phyloP scores from a whole-genome alignment of 64 coral and sea anemone genomes.

The Dendronephthya gigantea region DNA sequence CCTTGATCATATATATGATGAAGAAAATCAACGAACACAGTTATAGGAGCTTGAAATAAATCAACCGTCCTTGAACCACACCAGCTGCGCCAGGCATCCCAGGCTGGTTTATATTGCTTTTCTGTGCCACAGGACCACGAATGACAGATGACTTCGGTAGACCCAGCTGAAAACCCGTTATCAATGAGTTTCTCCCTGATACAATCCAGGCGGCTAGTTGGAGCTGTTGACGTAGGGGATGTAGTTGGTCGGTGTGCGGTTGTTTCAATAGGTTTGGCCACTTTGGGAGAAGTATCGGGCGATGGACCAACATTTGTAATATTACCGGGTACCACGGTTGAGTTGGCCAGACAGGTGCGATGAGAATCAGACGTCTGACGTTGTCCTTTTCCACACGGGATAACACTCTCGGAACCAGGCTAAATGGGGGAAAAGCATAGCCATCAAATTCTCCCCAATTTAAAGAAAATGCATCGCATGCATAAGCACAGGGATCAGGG shows the following conservation, averaged over 20 bases:
- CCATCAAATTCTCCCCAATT: neutral
- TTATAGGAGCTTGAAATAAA: neutral
- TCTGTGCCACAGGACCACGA: neutral
- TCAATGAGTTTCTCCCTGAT: neutral
- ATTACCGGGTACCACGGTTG: neutral
- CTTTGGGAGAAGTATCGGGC: neutral
- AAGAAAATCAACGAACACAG: neutral
- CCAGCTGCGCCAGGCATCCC: neutral
- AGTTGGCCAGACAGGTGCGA: neutral
- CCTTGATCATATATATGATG: neutral
- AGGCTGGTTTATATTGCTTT: neutral
- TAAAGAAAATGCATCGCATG: too few relatives aligned
- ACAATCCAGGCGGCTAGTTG: neutral
- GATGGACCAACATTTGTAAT: neutral
- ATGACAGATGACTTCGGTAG: neutral
- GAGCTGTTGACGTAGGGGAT: neutral
- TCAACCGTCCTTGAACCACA: neutral
- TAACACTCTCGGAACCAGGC: too few relatives aligned
- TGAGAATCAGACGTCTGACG: neutral
- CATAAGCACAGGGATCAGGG: too few relatives aligned
- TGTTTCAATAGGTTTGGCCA: neutral
- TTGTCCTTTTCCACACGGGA: neutral
- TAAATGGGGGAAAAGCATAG: too few relatives aligned
- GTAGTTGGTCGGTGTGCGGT: neutral
- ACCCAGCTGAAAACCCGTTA: too few relatives aligned